A percentile compares a stretch with the other conserved stretches of the same genome.
Evolutionary conservation across 1,140 invertebrate genomes (phyloP).

Genomic region (Heliothis subflexa): DNA sequence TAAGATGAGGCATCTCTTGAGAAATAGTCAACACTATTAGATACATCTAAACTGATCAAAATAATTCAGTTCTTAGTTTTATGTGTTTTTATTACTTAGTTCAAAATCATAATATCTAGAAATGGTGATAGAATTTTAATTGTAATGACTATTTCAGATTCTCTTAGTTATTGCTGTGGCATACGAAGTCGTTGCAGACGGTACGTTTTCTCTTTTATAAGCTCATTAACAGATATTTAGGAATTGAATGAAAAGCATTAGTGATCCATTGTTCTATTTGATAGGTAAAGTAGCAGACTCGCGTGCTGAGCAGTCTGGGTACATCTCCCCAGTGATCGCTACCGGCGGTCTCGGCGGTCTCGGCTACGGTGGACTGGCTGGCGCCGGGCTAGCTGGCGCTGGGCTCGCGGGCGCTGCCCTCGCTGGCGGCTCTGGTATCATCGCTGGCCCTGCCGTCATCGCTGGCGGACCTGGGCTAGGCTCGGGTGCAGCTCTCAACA

Average conservation of each 20-base stretch:
- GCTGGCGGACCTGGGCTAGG: slow-evolving; percentile 57
- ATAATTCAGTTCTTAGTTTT: not conserved
- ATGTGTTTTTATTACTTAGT: not conserved
- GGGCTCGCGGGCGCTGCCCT: slow-evolving; percentile 52
- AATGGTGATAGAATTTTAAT: not conserved
- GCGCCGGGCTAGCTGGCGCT: slow-evolving; percentile 52
- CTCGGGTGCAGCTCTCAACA: slow-evolving; percentile 70
- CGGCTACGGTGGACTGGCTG: slow-evolving; percentile 50
- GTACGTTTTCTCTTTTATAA: slow-evolving; percentile 55
- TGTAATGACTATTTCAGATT: slow-evolving; percentile 66
- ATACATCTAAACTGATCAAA: not conserved
- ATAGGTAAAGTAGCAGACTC: slow-evolving; percentile 67
- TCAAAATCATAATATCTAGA: not conserved
- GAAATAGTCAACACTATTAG: too few relatives aligned
- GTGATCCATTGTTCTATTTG: slow-evolving; percentile 1
- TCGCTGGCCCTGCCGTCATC: slow-evolving; percentile 38
- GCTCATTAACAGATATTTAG: too few relatives aligned
- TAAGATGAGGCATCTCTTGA: slow-evolving; percentile 56
- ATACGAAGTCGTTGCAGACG: slow-evolving; percentile 76
- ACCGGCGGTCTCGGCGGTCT: slow-evolving; percentile 32
- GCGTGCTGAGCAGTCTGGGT: slow-evolving; percentile 62
- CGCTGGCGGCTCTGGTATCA: slow-evolving; percentile 42
- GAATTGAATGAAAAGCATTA: not conserved
- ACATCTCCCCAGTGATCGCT: slow-evolving; percentile 54
- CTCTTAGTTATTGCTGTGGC: slow-evolving; percentile 79